These are phyloP conservation scores for Dicaeum eximium DNA, from an alignment of 2,113 vertebrate species.

Conservation along the genomic window DNA sequence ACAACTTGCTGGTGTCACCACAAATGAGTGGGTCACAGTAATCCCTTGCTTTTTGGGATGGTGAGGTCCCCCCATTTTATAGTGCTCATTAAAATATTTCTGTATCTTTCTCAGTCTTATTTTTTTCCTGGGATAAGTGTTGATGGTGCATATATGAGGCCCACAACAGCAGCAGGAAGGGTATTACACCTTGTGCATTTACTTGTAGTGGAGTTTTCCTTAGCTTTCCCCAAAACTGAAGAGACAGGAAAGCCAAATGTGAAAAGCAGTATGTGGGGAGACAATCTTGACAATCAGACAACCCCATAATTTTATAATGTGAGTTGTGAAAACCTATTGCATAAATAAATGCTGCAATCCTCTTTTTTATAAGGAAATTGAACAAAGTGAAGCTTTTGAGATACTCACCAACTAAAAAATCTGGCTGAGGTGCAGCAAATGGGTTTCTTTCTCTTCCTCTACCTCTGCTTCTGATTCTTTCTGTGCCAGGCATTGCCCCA, in stretches of 20 bases:
- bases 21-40: not conserved
- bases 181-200: not conserved
- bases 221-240: not conserved
- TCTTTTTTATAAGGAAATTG: not conserved
- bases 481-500: not conserved
- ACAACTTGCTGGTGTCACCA: not conserved
- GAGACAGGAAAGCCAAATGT: not conserved
- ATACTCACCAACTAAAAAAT: not conserved
- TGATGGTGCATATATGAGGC: not conserved
- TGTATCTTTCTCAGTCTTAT: not conserved
- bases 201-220: not conserved
- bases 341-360: not conserved
- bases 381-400: not conserved
- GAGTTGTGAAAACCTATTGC: not conserved
- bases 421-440: not conserved
- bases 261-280: not conserved
- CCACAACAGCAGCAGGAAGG: not conserved
- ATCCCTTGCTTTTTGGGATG: not conserved
- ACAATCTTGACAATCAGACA: not conserved
- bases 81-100: not conserved
- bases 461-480: not conserved
- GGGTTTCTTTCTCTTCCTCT: not conserved
- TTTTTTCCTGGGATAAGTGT: not conserved
- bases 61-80: not conserved
- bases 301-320: not conserved